Evolutionary conservation across 2,888 invertebrate genomes (phyloP), one percentile per base, ranked within the genome.

Genomic region (Machimus rusticus): DNA sequence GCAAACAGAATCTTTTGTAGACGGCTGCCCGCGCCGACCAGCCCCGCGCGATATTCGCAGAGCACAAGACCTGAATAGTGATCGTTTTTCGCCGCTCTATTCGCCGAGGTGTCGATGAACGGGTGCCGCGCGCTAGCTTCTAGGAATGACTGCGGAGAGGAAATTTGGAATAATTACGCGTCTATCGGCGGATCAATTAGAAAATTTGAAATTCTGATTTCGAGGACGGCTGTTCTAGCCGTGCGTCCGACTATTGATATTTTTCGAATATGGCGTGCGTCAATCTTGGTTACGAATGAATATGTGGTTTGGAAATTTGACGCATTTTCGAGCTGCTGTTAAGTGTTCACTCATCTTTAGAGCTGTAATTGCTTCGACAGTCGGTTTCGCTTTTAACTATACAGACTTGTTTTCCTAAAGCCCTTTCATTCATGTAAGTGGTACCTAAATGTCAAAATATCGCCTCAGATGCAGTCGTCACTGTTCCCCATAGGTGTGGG

Each of bases 181-280:
- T 76, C 34, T n/a, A 76, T 37, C 76, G 76, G 19, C 39, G 14
- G 76, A 76, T 76, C 76, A 39, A 76, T 76, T 39, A 19, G 37
- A 76, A 37, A 76, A 76, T 37, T 76, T 76, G 76, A 37, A 76
- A 76, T 76, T 76, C 76, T 76, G 76, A 76, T 76, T 76, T 76
- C 28, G 39, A 76, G 76, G 76, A 76, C 76, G 37, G 12, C 66
- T 19, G 23, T 66, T 19, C 66, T 28, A 66, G 23, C 66, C 23
- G 66, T 12, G 6, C 28, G 66, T 28, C 23, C 57, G 57, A 23
- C 23, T 57, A 19, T 57, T 57, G 57, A 57, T 66, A 66, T 12
- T 23, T 12, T 23, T 23, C 66, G 12, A 66, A 66, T 66, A 66
- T 66, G 66, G 66, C 23, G 9, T 12, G 5, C 12, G 66, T 28